phyloP scores from a whole-genome alignment of 2,113 vertebrate genomes.

The Antechinus stuartii region DNA sequence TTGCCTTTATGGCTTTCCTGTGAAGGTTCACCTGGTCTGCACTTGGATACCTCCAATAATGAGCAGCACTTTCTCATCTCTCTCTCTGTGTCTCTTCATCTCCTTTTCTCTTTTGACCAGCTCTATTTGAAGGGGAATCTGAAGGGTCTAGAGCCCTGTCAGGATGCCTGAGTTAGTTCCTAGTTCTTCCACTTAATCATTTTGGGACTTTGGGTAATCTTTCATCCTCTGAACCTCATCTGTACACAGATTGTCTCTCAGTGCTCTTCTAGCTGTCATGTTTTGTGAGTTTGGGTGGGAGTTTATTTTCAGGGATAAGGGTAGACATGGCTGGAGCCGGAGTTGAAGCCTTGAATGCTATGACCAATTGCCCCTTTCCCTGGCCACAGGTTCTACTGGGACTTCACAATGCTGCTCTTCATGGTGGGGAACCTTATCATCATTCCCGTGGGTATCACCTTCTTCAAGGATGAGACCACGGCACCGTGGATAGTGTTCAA shows the following conservation, averaged over 20 bases:
- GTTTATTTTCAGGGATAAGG: not conserved
- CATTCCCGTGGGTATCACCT: slow-evolving; percentile 99
- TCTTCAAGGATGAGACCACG: slow-evolving; percentile 99
- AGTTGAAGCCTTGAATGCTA: not conserved
- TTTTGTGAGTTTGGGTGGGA: not conserved
- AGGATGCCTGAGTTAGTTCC: not conserved
- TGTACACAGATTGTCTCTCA: not conserved
- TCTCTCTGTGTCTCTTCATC: not conserved
- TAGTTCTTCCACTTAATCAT: not conserved
- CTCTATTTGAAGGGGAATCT: not conserved
- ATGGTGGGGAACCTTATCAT: slow-evolving; percentile 99
- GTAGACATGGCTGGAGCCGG: not conserved
- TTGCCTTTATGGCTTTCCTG: not conserved
- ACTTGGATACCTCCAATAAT: not conserved
- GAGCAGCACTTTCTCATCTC: not conserved
- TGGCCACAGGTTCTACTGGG: slow-evolving; percentile 96
- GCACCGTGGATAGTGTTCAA: slow-evolving; percentile 99
- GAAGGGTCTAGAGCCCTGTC: not conserved
- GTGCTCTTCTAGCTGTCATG: not conserved
- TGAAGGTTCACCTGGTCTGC: not conserved
- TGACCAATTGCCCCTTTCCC: not conserved
- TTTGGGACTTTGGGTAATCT: not conserved
- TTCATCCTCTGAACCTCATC: not conserved
- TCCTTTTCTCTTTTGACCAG: not conserved
- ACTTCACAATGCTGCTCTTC: slow-evolving; percentile 98